Evolutionary conservation across 2,888 invertebrate species (phyloP), one percentile per base, ranked within the genome.

Genomic region (Drosophila meridionalis): DNA sequence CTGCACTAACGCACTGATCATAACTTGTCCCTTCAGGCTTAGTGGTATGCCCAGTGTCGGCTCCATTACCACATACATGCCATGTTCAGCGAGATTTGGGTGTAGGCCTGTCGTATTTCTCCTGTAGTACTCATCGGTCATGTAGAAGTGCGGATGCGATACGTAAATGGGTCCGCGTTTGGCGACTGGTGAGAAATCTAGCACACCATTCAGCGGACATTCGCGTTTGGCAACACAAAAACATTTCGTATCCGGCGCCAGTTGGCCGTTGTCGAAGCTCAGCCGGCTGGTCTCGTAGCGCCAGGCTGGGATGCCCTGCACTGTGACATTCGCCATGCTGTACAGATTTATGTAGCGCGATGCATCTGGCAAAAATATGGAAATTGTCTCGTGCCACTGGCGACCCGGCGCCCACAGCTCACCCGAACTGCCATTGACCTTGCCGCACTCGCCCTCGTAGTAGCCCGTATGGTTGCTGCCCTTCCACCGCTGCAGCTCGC

Each of bases 131-230:
- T 95, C 94, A 92, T 97, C 96, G 0, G 96, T 95, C 87, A 96
- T 92, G 78, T 96, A 95, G 93, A 97, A 97, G 92, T 98, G 97
- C 1, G 97, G 97, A 90, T 95, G 95, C 0, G 97, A 96, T 53
- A 97, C 94, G 92, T 96, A 96, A 36, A 96, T 95, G 0, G 98
- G 98, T 5, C 97, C 96, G n/a, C 95, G 95, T 92, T 93, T 95
- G 67, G 96, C 95, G 85, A 96, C 96, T 20, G 93, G 92, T 0
- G 96, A 96, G 76, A 96, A 95, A 92, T 97, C 95, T 30, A 96
- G 93, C 0, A 95, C 94, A 8, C 97, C 97, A 72, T 90, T 82
- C 66, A 82, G 80, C 0, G 94, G 87, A 87, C 95, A 95, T n/a
- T 83, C 69, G 4, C 68, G 69, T 0, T 79, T 72, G n/a, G 62